These are phyloP conservation scores for Antechinus flavipes DNA, from an alignment of 2,113 vertebrate species.

Conservation along the genomic window DNA sequence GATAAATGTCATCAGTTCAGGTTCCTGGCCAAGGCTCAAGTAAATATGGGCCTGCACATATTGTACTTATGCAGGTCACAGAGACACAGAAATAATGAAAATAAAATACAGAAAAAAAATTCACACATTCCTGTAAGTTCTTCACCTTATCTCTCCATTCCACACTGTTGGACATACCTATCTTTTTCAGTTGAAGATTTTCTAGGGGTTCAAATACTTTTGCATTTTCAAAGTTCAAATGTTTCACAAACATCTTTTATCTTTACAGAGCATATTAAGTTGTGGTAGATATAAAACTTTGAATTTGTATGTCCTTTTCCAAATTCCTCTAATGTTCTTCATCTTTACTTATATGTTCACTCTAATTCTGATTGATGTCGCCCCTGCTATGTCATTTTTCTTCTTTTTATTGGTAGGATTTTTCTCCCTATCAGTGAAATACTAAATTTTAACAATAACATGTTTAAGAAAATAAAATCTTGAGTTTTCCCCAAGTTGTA, in stretches of 20 bases:
- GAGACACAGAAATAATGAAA: too few species aligned
- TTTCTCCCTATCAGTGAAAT: background rate
- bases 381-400: background rate
- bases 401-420: background rate
- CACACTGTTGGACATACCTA: too few species aligned
- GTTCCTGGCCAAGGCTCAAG: too few species aligned
- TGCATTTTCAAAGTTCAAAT: background rate
- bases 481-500: background rate
- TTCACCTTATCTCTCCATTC: too few species aligned
- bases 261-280: background rate
- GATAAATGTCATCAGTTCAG: too few species aligned
- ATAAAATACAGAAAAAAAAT: too few species aligned
- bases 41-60: too few species aligned
- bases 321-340: background rate
- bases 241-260: background rate
- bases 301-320: background rate
- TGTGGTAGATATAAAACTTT: background rate
- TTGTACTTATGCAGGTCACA: too few species aligned
- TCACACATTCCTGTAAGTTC: too few species aligned
- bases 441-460: background rate
- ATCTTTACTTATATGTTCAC: background rate
- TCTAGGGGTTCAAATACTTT: background rate
- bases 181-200: background rate
- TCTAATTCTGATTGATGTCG: background rate
- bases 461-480: background rate